Percentiles rank a stretch among this genome's conserved stretches.
phyloP scores from a whole-genome alignment of 2,888 invertebrate species.

The Parnassius smintheus region DNA sequence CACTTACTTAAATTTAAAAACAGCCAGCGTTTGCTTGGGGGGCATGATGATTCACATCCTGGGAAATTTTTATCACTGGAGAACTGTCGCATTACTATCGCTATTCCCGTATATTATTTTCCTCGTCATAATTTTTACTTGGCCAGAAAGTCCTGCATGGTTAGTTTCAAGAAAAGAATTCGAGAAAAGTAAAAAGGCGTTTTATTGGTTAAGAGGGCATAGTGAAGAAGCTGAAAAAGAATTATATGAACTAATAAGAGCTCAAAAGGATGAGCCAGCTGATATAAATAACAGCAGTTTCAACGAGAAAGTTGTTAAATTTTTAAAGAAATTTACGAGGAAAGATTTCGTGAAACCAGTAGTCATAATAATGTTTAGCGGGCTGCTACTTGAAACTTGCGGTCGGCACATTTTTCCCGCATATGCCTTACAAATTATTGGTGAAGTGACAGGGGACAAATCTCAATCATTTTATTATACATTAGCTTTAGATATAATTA shows the following conservation, averaged over 20 bases:
- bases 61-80: constrained; percentile 46
- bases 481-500: constrained; percentile 51
- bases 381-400: constrained; percentile 47
- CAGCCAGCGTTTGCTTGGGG: constrained; percentile 49
- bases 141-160: constrained; percentile 84
- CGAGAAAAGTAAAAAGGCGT: constrained; percentile 70
- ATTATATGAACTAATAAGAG: constrained; percentile 44
- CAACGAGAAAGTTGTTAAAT: constrained; percentile 27
- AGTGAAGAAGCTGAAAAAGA: constrained; percentile 37
- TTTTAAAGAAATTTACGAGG: constrained; percentile 47
- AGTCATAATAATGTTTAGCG: constrained; percentile 42
- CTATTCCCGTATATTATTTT: constrained; percentile 43
- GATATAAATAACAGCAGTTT: constrained; percentile 26
- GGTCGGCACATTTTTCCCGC: constrained; percentile 57
- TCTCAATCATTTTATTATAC: constrained; percentile 49
- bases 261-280: constrained; percentile 42
- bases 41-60: constrained; percentile 45
- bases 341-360: constrained; percentile 55
- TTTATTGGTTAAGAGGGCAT: constrained; percentile 74
- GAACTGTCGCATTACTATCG: constrained; percentile 43
- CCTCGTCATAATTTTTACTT: constrained; percentile 53
- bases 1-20: constrained; percentile 56
- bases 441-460: constrained; percentile 44
- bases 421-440: constrained; percentile 56
- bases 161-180: constrained; percentile 71